Percentiles rank a stretch among this genome's conserved stretches.
These are phyloP conservation scores for Philonicus albiceps DNA, from an alignment of 2,888 invertebrate species.

Conservation along the genomic window DNA sequence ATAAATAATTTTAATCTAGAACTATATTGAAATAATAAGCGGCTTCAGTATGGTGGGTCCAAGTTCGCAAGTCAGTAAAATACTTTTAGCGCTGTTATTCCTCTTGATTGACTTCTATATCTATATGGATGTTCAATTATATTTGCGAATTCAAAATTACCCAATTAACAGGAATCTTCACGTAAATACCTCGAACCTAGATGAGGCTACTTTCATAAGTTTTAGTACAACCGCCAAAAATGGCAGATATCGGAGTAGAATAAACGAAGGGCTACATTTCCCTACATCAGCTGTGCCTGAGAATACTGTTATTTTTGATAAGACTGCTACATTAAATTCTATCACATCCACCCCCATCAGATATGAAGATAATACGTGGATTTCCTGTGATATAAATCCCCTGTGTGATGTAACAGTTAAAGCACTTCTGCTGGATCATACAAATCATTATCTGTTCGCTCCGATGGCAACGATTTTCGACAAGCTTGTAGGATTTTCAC, in stretches of 20 bases:
- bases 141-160: constrained; percentile 75
- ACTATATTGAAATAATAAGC: constrained; percentile 36
- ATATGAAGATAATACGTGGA: constrained; percentile 68
- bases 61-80: constrained; percentile 76
- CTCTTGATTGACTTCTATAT: constrained; percentile 71
- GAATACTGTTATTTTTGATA: not conserved
- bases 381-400: constrained; percentile 77
- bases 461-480: constrained; percentile 81
- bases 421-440: constrained; percentile 81
- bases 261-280: not conserved
- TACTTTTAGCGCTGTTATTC: constrained; percentile 69
- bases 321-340: constrained; percentile 5
- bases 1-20: not conserved
- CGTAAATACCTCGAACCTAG: constrained; percentile 53
- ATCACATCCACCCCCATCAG: constrained; percentile 14
- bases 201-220: not conserved
- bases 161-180: constrained; percentile 67
- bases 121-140: constrained; percentile 77
- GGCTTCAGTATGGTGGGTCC: constrained; percentile 72
- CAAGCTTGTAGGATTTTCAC: constrained; percentile 70
- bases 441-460: constrained; percentile 83
- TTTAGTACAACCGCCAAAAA: constrained; percentile 10
- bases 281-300: constrained; percentile 29
- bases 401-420: constrained; percentile 84
- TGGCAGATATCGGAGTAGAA: not conserved